A percentile compares a stretch with the other conserved stretches of the same genome.
Conservation (phyloP, 2,113 vertebrate genomes). For the Oostethus manadensis region DNA sequence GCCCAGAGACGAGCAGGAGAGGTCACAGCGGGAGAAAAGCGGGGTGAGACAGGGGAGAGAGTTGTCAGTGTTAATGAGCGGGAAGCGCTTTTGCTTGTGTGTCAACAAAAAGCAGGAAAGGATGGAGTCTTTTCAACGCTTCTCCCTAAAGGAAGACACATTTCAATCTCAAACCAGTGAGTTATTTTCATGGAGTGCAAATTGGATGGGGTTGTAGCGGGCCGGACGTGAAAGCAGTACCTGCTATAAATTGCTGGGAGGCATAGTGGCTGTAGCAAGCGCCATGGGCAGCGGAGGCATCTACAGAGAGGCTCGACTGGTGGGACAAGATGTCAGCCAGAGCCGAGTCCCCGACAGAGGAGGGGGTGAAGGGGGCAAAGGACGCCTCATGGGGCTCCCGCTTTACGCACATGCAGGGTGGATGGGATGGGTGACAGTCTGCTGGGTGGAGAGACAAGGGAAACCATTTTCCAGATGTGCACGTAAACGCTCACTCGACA, state of each 20-base stretch:
- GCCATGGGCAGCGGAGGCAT: constrained; percentile 80
- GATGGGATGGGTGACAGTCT: constrained; percentile 83
- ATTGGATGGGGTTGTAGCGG: constrained; percentile 8
- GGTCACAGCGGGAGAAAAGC: constrained; percentile 44
- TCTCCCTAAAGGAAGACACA: not conserved
- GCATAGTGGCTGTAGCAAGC: constrained; percentile 82
- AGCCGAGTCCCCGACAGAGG: constrained; percentile 79
- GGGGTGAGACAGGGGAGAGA: constrained; percentile 24
- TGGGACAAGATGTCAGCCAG: constrained; percentile 84
- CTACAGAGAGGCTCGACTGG: constrained; percentile 82
- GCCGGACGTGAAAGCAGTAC: constrained; percentile 64
- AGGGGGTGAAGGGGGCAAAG: constrained; percentile 87
- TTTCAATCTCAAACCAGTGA: not conserved
- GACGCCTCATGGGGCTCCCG: constrained; percentile 87
- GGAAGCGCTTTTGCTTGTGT: constrained; percentile 33
- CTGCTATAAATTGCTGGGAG: constrained; percentile 86
- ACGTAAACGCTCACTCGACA: constrained; percentile 17
- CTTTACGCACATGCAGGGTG: constrained; percentile 84
- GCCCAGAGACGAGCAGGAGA: constrained; percentile 31
- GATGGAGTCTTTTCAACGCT: constrained; percentile 15
- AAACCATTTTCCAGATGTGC: constrained; percentile 45
- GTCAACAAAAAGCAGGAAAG: constrained; percentile 35
- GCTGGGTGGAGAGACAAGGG: constrained; percentile 65
- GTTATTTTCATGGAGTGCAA: constrained; percentile 5
- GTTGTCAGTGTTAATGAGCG: constrained; percentile 53